Evolutionary conservation across 2,797 vertebrate genomes (phyloP).

Genomic region (Silurus lanzhouensis): DNA sequence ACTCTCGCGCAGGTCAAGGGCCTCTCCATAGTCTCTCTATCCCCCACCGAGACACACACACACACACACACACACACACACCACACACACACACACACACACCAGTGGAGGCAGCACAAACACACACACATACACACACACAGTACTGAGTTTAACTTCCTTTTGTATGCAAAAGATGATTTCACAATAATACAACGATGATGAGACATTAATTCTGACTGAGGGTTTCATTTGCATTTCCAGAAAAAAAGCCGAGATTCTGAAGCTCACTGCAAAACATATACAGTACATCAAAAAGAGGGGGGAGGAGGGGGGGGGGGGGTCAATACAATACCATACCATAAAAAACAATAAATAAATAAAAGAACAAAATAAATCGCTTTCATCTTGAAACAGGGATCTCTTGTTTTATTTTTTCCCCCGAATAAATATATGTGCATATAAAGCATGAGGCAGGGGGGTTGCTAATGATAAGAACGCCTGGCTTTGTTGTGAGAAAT

Average conservation of each 20-base stretch:
- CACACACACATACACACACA: background rate
- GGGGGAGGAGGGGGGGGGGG: background rate
- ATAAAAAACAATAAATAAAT: slow-evolving; percentile 36
- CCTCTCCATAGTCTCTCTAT: slow-evolving; percentile 74
- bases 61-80: slow-evolving; percentile 5
- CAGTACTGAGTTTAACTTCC: slow-evolving; percentile 5
- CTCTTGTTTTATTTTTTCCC: slow-evolving; percentile 67
- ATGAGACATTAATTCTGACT: slow-evolving; percentile 19
- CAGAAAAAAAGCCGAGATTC: slow-evolving; percentile 29
- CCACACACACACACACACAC: slow-evolving; percentile 55
- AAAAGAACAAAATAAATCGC: slow-evolving; percentile 61
- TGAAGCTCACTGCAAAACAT: slow-evolving; percentile 11
- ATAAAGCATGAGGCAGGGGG: slow-evolving; percentile 74
- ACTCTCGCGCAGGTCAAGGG: slow-evolving; percentile 78
- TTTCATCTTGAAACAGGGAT: slow-evolving; percentile 80
- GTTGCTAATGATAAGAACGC: slow-evolving; percentile 69
- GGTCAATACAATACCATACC: too few relatives aligned
- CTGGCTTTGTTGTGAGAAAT: slow-evolving; percentile 76
- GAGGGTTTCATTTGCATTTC: slow-evolving; percentile 29
- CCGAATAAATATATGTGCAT: slow-evolving; percentile 79
- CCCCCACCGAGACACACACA: slow-evolving; percentile 65
- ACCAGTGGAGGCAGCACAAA: background rate
- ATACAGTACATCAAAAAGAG: slow-evolving; percentile 9
- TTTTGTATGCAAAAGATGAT: slow-evolving; percentile 29
- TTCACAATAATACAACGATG: slow-evolving; percentile 33